Percentiles rank a stretch among this genome's conserved stretches.
Evolutionary conservation across 2,888 invertebrate genomes (phyloP).

Genomic region (Drosophila anceps): DNA sequence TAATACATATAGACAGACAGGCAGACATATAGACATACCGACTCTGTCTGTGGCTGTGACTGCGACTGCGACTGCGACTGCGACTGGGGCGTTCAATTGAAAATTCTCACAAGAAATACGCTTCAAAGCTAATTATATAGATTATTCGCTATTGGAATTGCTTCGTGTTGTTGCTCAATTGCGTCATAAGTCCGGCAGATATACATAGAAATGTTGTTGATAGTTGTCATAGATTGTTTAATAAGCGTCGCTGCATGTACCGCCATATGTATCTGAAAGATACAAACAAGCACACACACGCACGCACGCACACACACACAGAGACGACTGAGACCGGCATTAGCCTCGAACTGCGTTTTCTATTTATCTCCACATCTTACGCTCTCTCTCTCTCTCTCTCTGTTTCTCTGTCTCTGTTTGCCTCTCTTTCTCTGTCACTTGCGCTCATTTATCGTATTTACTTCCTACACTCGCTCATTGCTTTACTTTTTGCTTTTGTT

Average conservation of each 20-base stretch:
- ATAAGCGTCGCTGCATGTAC: slow-evolving; percentile 48
- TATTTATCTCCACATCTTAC: slow-evolving; percentile 12
- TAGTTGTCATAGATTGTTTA: slow-evolving; percentile 71
- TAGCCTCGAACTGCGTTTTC: slow-evolving; percentile 54
- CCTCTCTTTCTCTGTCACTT: slow-evolving; percentile 15
- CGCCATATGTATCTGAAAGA: slow-evolving; percentile 30
- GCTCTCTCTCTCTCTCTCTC: slow-evolving; percentile 9
- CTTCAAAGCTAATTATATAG: slow-evolving; percentile 59
- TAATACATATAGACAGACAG: neutral
- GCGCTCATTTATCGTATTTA: slow-evolving; percentile 46
- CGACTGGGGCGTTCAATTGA: slow-evolving; percentile 32
- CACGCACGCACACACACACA: slow-evolving; percentile 14
- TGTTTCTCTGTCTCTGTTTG: slow-evolving; percentile 2
- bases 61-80: neutral
- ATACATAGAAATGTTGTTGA: slow-evolving; percentile 31
- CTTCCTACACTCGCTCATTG: slow-evolving; percentile 53
- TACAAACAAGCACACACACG: slow-evolving; percentile 7
- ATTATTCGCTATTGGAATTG: slow-evolving; percentile 54
- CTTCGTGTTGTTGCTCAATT: slow-evolving; percentile 53
- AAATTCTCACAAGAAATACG: slow-evolving; percentile 33
- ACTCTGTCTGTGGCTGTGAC: no score
- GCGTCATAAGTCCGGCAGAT: slow-evolving; percentile 65
- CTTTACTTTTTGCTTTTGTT: slow-evolving; percentile 19
- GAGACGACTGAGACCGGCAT: slow-evolving; percentile 52
- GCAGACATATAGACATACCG: neutral